These are phyloP conservation scores for Dascyllus trimaculatus DNA, from an alignment of 2,113 vertebrate species.

Conservation along the genomic window DNA sequence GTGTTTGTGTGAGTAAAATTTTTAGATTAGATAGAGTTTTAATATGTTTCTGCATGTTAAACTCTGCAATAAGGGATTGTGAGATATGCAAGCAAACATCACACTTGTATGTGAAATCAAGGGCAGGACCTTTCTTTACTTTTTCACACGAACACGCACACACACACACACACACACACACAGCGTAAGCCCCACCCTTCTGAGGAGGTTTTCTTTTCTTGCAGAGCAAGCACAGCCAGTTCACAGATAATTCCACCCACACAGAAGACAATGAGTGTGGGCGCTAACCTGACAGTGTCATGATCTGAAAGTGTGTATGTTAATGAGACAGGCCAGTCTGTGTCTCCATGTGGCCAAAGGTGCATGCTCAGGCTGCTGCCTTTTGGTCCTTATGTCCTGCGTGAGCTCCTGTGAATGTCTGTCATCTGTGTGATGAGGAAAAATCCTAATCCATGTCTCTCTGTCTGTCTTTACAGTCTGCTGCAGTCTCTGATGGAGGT, in stretches of 20 bases:
- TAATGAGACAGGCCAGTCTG: slow-evolving; percentile 42
- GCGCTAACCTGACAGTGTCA: slow-evolving; percentile 46
- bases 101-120: slow-evolving; percentile 29
- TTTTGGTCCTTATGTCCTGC: slow-evolving; percentile 3
- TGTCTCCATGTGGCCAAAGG: slow-evolving; percentile 38
- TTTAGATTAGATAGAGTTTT: neutral
- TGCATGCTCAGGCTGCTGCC: slow-evolving; percentile 54
- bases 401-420: slow-evolving; percentile 40
- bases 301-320: slow-evolving; percentile 55
- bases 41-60: neutral
- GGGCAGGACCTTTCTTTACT: slow-evolving; percentile 30
- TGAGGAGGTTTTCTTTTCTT: slow-evolving; percentile 53
- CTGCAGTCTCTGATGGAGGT: slow-evolving; percentile 98
- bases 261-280: slow-evolving; percentile 59
- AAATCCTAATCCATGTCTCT: slow-evolving; percentile 90
- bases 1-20: neutral
- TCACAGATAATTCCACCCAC: slow-evolving; percentile 72
- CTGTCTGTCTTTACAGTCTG: slow-evolving; percentile 93
- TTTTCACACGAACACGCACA: slow-evolving; percentile 1
- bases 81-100: slow-evolving; percentile 34
- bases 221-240: slow-evolving; percentile 78
- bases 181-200: slow-evolving; percentile 49
- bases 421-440: slow-evolving; percentile 62
- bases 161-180: slow-evolving; percentile 34
- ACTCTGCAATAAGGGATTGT: neutral